phyloP scores from a whole-genome alignment of 2,113 vertebrate genomes.

The Scartelaos histophorus region DNA sequence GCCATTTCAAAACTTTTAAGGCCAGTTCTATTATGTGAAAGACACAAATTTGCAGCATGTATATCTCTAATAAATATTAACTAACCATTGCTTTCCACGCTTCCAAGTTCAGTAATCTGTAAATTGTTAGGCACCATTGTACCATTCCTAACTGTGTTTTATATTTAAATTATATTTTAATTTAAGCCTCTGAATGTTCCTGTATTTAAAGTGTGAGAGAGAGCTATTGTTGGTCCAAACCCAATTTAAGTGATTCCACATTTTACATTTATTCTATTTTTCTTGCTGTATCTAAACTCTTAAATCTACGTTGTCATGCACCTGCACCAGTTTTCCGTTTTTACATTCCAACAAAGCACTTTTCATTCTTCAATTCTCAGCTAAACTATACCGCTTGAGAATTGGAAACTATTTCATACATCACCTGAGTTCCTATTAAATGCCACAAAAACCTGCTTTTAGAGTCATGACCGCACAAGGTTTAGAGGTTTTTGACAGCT shows the following conservation, averaged over 20 bases:
- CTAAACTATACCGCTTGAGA: slow-evolving; percentile 8
- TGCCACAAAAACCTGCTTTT: slow-evolving; percentile 23
- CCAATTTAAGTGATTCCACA: slow-evolving; percentile 59
- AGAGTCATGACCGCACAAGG: slow-evolving; percentile 29
- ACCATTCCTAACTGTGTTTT: slow-evolving; percentile 38
- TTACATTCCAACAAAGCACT: slow-evolving; percentile 29
- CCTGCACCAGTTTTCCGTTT: slow-evolving; percentile 31
- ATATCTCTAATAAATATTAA: slow-evolving; percentile 16
- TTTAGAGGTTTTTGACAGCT: slow-evolving; percentile 18
- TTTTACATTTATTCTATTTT: slow-evolving; percentile 40
- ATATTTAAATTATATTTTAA: slow-evolving; percentile 30
- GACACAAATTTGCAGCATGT: not conserved
- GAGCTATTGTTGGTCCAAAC: slow-evolving; percentile 37
- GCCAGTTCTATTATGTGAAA: slow-evolving; percentile 11
- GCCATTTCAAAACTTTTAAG: slow-evolving; percentile 18
- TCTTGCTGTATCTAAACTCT: slow-evolving; percentile 38
- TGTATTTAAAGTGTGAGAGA: slow-evolving; percentile 50
- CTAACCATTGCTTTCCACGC: slow-evolving; percentile 28
- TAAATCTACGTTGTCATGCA: slow-evolving; percentile 25
- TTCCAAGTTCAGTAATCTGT: slow-evolving; percentile 35
- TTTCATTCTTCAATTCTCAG: slow-evolving; percentile 22
- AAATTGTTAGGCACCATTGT: slow-evolving; percentile 39
- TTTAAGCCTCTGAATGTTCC: slow-evolving; percentile 47
- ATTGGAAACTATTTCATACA: slow-evolving; percentile 19
- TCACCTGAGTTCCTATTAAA: slow-evolving; percentile 7